Conservation (phyloP, 2,888 invertebrate genomes). For the Callinectes sapidus region DNA sequence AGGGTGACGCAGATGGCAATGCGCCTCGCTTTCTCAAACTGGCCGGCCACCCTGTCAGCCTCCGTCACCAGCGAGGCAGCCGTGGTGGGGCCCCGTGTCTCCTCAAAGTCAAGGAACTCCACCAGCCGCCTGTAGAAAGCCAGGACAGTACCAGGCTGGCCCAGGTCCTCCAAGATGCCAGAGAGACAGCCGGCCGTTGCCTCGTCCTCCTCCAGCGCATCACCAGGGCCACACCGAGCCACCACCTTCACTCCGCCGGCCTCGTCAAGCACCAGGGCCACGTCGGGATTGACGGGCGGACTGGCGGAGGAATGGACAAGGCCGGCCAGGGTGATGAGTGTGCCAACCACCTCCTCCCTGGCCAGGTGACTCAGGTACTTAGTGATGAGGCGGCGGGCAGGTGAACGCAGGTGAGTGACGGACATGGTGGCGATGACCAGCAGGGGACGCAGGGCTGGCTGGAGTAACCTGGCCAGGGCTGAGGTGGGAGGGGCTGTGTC, state of each 20-base stretch:
- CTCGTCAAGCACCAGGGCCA: conserved; percentile 52
- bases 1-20: conserved; percentile 46
- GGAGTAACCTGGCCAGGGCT: conserved; percentile 48
- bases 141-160: conserved; percentile 42
- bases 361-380: conserved; percentile 59
- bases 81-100: conserved; percentile 38
- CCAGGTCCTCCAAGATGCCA: conserved; percentile 46
- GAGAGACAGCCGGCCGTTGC: conserved; percentile 41
- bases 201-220: conserved; percentile 59
- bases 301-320: conserved; percentile 13
- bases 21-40: conserved; percentile 51
- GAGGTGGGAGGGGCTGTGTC: conserved; percentile 46
- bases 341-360: conserved; percentile 38
- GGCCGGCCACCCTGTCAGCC: conserved; percentile 35
- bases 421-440: conserved; percentile 46
- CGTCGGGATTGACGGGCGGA: conserved; percentile 43
- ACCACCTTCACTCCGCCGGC: conserved; percentile 47
- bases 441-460: conserved; percentile 48
- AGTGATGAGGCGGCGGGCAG: conserved; percentile 46
- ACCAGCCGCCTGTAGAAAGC: conserved; percentile 54
- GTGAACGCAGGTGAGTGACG: conserved; percentile 52
- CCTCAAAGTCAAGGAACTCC: conserved; percentile 54
- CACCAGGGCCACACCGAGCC: neutral
- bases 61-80: conserved; percentile 24
- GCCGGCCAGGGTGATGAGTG: conserved; percentile 46